These are phyloP conservation scores for Vidua chalybeata DNA, from an alignment of 2,113 vertebrate species.

Conservation along the genomic window DNA sequence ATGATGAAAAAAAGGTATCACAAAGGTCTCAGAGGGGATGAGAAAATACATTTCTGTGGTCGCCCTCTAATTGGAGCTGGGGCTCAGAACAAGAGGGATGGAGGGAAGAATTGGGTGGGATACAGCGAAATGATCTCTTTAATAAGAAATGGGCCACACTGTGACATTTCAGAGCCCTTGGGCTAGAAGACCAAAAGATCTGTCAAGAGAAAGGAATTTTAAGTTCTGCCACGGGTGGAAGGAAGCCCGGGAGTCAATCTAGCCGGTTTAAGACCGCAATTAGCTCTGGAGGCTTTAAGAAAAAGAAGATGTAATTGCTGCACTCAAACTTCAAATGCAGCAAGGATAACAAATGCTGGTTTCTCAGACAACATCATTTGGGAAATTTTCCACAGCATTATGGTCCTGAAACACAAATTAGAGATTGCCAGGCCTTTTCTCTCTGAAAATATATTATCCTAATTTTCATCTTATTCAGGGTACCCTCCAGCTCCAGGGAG, in stretches of 20 bases:
- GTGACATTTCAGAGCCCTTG: constrained; percentile 33
- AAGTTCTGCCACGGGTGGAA: not conserved
- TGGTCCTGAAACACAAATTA: constrained; percentile 29
- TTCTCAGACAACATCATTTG: constrained; percentile 33
- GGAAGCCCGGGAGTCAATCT: not conserved
- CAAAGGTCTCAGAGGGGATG: not conserved
- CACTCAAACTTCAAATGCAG: not conserved
- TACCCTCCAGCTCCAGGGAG: constrained; percentile 56
- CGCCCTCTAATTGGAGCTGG: not conserved
- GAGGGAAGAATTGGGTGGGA: not conserved
- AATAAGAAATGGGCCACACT: constrained; percentile 9
- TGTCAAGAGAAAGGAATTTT: constrained; percentile 46
- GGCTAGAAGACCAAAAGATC: constrained; percentile 48
- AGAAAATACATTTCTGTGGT: not conserved
- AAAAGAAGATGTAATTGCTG: constrained; percentile 11
- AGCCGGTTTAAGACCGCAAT: not conserved
- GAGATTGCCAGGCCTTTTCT: not conserved
- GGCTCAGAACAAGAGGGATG: not conserved
- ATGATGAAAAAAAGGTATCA: not conserved
- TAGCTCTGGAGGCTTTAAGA: constrained; percentile 18
- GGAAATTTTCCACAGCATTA: constrained; percentile 25
- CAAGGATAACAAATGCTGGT: not conserved
- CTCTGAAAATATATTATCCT: constrained; percentile 59
- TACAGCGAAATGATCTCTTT: constrained; percentile 1
- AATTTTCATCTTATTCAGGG: constrained; percentile 62